Conservation (phyloP, 2,113 vertebrate species). For the Mustelus asterias region DNA sequence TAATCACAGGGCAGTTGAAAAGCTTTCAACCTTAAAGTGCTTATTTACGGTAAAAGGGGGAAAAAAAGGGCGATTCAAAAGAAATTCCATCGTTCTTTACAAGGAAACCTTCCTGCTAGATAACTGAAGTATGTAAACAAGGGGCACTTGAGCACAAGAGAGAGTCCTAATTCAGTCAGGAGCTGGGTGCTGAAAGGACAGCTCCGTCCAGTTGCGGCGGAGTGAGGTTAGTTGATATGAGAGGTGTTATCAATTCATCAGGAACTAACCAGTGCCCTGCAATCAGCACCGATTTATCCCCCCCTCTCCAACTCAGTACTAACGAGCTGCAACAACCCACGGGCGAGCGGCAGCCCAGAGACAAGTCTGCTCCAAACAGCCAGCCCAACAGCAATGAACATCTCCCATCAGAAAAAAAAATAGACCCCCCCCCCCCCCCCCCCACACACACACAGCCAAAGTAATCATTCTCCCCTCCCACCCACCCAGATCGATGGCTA, state of each 20-base stretch:
- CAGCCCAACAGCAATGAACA: neutral
- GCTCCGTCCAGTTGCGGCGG: neutral
- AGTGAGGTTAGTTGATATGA: too few relatives aligned
- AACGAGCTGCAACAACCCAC: neutral
- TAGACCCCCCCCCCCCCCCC: too few relatives aligned
- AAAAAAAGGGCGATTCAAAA: too few relatives aligned
- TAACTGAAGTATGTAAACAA: neutral
- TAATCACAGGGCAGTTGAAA: neutral
- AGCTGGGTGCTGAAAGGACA: conserved; percentile 27
- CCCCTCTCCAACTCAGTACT: neutral
- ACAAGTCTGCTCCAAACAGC: neutral
- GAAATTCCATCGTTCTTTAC: neutral
- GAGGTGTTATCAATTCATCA: neutral
- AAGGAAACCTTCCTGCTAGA: neutral
- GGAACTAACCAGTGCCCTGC: neutral
- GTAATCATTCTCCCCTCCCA: neutral
- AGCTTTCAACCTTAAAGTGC: neutral
- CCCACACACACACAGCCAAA: neutral
- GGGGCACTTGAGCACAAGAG: neutral
- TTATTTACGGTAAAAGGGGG: neutral
- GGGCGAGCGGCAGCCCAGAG: neutral
- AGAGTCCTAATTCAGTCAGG: neutral
- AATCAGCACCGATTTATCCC: neutral
- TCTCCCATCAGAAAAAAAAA: neutral
- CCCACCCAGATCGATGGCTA: neutral